Evolutionary conservation across 2,797 vertebrate species (phyloP).

Genomic region (Myiotriccus ornatus): DNA sequence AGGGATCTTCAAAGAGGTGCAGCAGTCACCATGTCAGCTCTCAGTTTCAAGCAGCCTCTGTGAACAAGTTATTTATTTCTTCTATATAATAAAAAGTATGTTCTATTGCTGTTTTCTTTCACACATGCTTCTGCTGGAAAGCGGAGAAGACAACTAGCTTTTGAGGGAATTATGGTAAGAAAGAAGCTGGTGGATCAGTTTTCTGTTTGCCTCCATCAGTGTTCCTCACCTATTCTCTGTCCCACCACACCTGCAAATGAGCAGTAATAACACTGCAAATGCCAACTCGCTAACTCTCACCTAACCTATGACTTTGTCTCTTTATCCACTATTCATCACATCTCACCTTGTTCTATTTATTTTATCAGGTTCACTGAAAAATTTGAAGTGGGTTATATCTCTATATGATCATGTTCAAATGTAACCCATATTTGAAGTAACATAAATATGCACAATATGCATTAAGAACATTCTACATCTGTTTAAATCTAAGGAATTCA

Average conservation of each 20-base stretch:
- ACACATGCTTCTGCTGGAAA: background rate
- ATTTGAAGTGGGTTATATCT: background rate
- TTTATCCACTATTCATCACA: background rate
- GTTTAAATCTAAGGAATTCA: background rate
- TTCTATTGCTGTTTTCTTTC: background rate
- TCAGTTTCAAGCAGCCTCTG: background rate
- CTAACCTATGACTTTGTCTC: background rate
- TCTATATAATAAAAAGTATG: background rate
- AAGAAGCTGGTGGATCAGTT: background rate
- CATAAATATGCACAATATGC: background rate
- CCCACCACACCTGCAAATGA: background rate
- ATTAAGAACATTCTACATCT: background rate
- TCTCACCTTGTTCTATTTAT: background rate
- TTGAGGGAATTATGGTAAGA: background rate
- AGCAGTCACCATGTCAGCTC: background rate
- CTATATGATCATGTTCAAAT: background rate
- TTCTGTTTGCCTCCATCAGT: background rate
- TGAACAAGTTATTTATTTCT: background rate
- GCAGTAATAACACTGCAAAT: background rate
- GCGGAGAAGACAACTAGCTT: background rate
- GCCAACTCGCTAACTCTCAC: background rate
- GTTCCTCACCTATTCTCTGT: background rate
- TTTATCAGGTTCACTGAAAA: background rate
- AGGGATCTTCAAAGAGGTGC: background rate
- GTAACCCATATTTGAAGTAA: background rate